These are phyloP conservation scores for Ptyas mucosa DNA, from an alignment of 2,113 vertebrate species.

Conservation along the genomic window DNA sequence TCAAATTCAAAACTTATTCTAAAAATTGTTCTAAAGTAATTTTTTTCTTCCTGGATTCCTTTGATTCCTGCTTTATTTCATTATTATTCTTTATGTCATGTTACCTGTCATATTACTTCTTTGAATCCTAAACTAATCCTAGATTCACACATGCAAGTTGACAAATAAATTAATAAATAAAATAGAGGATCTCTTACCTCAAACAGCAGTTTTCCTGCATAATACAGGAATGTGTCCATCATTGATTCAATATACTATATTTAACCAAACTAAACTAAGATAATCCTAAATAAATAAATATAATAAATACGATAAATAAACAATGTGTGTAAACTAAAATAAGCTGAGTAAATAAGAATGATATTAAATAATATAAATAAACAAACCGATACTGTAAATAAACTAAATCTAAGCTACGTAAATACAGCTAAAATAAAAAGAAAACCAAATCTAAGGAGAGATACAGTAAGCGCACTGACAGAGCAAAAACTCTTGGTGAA, in stretches of 20 bases:
- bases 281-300: background rate
- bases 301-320: background rate
- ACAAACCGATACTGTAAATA: background rate
- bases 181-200: background rate
- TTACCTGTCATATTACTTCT: background rate
- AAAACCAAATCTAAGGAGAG: background rate
- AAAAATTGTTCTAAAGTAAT: background rate
- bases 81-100: background rate
- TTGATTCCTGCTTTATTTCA: background rate
- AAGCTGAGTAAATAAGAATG: background rate
- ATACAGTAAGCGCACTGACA: background rate
- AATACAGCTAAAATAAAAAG: background rate
- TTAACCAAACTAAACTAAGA: too few relatives aligned
- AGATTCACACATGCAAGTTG: background rate
- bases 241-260: background rate
- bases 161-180: background rate
- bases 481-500: background rate
- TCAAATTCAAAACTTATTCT: too few relatives aligned
- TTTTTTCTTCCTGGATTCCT: background rate
- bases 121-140: background rate
- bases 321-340: background rate
- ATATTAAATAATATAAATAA: background rate
- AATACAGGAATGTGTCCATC: too few relatives aligned
- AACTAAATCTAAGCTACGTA: background rate
- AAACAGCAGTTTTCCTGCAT: background rate